These are phyloP conservation scores for Poecilia latipinna DNA, from an alignment of 2,113 vertebrate species.

Conservation along the genomic window DNA sequence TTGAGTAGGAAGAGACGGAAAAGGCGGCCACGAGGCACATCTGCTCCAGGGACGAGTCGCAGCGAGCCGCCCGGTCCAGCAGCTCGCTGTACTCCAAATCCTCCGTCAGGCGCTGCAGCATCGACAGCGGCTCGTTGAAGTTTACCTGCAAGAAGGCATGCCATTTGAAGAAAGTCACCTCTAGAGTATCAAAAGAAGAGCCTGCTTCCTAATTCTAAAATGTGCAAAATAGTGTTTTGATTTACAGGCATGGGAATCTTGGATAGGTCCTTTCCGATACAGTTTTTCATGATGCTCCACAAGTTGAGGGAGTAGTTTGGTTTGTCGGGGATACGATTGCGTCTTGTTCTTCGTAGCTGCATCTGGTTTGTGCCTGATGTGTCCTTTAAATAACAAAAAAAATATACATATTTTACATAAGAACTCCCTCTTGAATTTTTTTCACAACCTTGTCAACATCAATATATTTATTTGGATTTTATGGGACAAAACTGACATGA, in stretches of 20 bases:
- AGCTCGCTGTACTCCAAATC: conserved; percentile 96
- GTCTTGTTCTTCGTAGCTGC: conserved; percentile 70
- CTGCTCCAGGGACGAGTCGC: conserved; percentile 75
- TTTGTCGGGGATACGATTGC: conserved; percentile 79
- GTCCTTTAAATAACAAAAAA: conserved; percentile 53
- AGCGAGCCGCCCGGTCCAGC: conserved; percentile 86
- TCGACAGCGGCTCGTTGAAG: conserved; percentile 93
- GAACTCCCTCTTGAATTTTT: neutral
- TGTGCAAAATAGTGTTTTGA: neutral
- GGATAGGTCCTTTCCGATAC: conserved; percentile 95
- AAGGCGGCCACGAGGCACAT: conserved; percentile 81
- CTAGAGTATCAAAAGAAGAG: neutral
- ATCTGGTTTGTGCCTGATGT: conserved; percentile 72
- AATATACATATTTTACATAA: neutral
- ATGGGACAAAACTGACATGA: neutral
- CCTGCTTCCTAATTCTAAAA: neutral
- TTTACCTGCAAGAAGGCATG: conserved; percentile 67
- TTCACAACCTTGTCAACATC: neutral
- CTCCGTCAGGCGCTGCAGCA: conserved; percentile 92
- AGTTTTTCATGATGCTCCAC: conserved; percentile 87
- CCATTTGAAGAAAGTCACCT: neutral
- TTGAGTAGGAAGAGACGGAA: conserved; percentile 81
- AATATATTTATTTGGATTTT: neutral
- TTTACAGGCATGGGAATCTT: conserved; percentile 95
- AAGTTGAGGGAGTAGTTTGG: conserved; percentile 81